phyloP scores from a whole-genome alignment of 2,113 vertebrate genomes.

The Phalacrocorax brasilianus region DNA sequence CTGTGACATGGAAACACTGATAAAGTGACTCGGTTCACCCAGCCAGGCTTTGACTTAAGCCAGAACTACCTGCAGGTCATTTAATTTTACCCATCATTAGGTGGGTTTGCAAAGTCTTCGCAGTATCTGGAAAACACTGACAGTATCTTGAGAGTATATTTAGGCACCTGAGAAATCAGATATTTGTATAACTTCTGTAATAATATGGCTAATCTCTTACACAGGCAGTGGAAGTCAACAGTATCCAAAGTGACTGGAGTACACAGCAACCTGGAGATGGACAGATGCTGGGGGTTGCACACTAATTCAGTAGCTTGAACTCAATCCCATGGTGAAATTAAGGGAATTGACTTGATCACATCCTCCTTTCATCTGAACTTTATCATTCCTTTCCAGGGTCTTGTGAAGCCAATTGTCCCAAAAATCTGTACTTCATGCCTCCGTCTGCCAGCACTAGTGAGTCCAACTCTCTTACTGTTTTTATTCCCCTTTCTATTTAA shows the following conservation, averaged over 20 bases:
- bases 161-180: neutral
- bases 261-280: neutral
- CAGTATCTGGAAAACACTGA: neutral
- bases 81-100: accelerated
- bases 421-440: neutral
- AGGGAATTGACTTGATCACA: neutral
- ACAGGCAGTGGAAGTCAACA: neutral
- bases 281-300: neutral
- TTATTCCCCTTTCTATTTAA: neutral
- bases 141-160: neutral
- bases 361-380: neutral
- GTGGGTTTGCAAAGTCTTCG: neutral
- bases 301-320: neutral
- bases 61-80: neutral
- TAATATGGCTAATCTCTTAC: neutral
- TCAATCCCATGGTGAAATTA: neutral
- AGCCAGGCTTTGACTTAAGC: neutral
- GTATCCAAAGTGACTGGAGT: neutral
- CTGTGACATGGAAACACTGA: neutral
- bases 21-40: neutral
- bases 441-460: accelerated
- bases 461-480: neutral
- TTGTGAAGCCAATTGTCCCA: neutral
- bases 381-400: neutral
- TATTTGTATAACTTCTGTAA: neutral